Evolutionary conservation across 2,797 vertebrate genomes (phyloP).

Genomic region (Phrynocephalus vlangalii): DNA sequence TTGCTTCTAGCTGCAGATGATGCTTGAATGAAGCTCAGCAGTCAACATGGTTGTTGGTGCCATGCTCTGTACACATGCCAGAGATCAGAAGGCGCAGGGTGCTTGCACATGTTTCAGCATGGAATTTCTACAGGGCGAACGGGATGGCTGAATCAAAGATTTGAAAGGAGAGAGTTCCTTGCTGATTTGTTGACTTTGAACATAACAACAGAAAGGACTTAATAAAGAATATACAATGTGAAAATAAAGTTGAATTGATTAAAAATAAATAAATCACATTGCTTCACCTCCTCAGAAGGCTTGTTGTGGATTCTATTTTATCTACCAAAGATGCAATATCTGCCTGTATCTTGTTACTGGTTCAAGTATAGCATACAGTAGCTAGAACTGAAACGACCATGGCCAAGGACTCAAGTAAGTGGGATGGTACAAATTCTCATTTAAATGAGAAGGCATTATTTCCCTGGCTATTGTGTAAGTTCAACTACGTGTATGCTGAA

Average conservation of each 20-base stretch:
- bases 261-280: slow-evolving; percentile 40
- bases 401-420: background rate
- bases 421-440: no score
- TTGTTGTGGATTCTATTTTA: slow-evolving; percentile 33
- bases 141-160: background rate
- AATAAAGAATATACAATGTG: slow-evolving; percentile 25
- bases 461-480: no score
- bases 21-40: slow-evolving; percentile 41
- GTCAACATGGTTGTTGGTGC: slow-evolving; percentile 18
- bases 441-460: no score
- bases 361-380: background rate
- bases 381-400: background rate
- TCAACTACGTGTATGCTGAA: no score
- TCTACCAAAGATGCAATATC: slow-evolving; percentile 17
- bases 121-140: slow-evolving; percentile 22
- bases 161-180: slow-evolving; percentile 24
- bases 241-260: slow-evolving; percentile 57
- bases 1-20: slow-evolving; percentile 20
- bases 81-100: slow-evolving; percentile 48
- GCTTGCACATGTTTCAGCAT: slow-evolving; percentile 12
- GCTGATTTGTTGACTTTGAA: slow-evolving; percentile 50
- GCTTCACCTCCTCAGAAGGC: slow-evolving; percentile 56
- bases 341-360: slow-evolving; percentile 16
- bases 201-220: slow-evolving; percentile 36
- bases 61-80: slow-evolving; percentile 38